A percentile compares a stretch with the other conserved stretches of the same genome.
phyloP scores from a whole-genome alignment of 2,888 invertebrate species.

The Lithophane ornitopus region DNA sequence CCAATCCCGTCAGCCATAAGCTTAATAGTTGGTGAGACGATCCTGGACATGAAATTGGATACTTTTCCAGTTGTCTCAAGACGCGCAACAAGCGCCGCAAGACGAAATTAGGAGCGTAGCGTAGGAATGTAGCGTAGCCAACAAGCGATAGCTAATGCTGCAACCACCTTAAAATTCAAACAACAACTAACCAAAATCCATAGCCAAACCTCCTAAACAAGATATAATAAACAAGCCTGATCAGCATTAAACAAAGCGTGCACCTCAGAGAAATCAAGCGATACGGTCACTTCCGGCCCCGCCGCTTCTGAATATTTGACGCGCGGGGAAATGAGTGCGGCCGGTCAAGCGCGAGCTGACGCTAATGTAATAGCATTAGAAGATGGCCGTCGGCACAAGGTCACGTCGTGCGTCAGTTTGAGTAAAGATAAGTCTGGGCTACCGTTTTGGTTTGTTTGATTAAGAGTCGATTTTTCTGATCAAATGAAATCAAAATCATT shows the following conservation, averaged over 20 bases:
- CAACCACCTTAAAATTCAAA: not conserved
- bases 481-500: not conserved
- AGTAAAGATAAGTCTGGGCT: not conserved
- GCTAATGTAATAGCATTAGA: slow-evolving; percentile 56
- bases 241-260: slow-evolving; percentile 51
- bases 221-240: slow-evolving; percentile 50
- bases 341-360: slow-evolving; percentile 62
- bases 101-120: not conserved
- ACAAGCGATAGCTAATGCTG: not conserved
- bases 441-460: not conserved
- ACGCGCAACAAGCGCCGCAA: not conserved
- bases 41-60: not conserved
- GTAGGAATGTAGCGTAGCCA: not conserved
- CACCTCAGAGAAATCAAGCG: slow-evolving; percentile 70
- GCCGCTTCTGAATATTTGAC: slow-evolving; percentile 69
- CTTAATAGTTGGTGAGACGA: not conserved
- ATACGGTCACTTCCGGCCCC: slow-evolving; percentile 55
- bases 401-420: slow-evolving; percentile 16
- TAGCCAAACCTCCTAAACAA: not conserved
- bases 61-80: not conserved
- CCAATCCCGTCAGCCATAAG: no score
- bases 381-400: slow-evolving; percentile 45
- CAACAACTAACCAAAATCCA: not conserved
- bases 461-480: not conserved
- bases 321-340: slow-evolving; percentile 64